These are phyloP conservation scores for Agrochola litura DNA, from an alignment of 2,888 invertebrate species.

Conservation along the genomic window DNA sequence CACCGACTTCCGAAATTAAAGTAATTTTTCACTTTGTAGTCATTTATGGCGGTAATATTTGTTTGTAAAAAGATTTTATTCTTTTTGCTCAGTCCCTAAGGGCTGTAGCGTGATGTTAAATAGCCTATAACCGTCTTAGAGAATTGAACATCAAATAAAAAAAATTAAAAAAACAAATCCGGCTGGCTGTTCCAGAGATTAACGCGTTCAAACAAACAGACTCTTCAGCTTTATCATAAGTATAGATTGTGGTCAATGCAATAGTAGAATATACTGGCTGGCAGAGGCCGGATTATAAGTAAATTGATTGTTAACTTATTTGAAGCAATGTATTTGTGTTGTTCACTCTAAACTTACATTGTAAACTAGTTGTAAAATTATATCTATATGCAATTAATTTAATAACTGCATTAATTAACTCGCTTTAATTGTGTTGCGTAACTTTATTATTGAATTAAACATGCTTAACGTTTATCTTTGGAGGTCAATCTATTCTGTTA, in stretches of 20 bases:
- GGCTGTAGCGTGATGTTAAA: neutral
- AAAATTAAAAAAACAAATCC: neutral
- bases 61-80: no score
- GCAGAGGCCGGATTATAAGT: neutral
- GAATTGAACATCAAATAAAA: neutral
- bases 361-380: slow-evolving; percentile 4
- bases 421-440: slow-evolving; percentile 11
- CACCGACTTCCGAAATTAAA: no score
- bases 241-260: neutral
- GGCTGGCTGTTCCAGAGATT: neutral
- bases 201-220: neutral
- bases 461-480: slow-evolving; percentile 13
- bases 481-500: slow-evolving; percentile 36
- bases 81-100: neutral
- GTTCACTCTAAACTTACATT: neutral
- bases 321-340: neutral
- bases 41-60: no score
- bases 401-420: slow-evolving; percentile 2
- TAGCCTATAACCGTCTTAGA: no score
- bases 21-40: no score
- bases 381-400: neutral
- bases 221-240: neutral
- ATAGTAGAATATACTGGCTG: neutral
- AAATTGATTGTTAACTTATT: neutral
- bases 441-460: slow-evolving; percentile 8